A percentile compares a stretch with the other conserved stretches of the same genome.
Evolutionary conservation across 2,113 vertebrate genomes (phyloP).

Genomic region (Carollia perspicillata): DNA sequence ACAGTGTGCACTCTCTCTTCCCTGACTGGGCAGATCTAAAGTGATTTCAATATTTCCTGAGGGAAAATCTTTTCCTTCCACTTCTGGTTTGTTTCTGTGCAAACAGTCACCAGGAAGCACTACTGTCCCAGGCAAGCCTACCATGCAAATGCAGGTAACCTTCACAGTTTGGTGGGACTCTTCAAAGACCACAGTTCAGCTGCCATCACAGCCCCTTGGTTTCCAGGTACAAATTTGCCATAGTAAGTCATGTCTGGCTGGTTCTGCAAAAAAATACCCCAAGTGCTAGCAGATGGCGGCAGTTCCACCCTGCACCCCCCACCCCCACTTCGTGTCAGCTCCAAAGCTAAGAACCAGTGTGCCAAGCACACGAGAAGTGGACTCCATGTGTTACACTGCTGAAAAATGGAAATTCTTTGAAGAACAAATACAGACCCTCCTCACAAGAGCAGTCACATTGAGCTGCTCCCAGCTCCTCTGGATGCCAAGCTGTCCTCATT

Average conservation of each 20-base stretch:
- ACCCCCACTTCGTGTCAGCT: neutral
- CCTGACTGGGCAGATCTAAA: neutral
- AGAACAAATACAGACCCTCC: neutral
- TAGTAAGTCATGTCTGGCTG: neutral
- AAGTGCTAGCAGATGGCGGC: neutral
- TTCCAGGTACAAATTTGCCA: conserved; percentile 26
- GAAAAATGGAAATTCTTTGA: neutral
- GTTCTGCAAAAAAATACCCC: neutral
- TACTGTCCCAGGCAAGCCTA: neutral
- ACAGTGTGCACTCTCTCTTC: neutral
- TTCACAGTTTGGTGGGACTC: neutral
- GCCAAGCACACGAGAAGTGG: rapidly evolving
- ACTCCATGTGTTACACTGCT: neutral
- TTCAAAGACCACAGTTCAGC: neutral
- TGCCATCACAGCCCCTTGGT: neutral
- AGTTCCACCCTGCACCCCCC: neutral
- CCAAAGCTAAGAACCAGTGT: neutral
- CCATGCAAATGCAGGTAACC: neutral
- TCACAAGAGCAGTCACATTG: rapidly evolving
- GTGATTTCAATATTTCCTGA: neutral
- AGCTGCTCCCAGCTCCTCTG: rapidly evolving
- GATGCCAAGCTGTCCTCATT: neutral
- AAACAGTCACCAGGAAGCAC: neutral
- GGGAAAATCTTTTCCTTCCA: neutral
- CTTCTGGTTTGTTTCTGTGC: neutral